These are phyloP conservation scores for Lamellibrachia luymesi DNA, from an alignment of 1,140 invertebrate genomes.

Conservation along the genomic window DNA sequence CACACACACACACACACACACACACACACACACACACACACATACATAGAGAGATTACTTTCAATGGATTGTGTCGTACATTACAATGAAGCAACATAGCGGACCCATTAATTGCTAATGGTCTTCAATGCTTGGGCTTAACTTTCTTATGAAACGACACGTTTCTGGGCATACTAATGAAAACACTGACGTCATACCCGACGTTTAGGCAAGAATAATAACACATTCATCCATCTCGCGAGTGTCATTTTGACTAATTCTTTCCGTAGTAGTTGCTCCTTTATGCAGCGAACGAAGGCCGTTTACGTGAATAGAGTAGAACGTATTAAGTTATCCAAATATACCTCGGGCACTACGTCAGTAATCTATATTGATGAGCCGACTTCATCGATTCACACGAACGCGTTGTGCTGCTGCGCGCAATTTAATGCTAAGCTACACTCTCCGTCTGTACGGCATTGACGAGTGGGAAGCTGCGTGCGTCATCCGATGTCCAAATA, in stretches of 20 bases:
- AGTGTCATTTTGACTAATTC: background rate
- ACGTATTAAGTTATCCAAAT: constrained; percentile 5
- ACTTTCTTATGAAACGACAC: background rate
- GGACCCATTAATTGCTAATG: background rate
- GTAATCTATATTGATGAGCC: background rate
- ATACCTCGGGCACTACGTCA: background rate
- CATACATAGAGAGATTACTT: background rate
- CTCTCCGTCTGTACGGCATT: too few species aligned
- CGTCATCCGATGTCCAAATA: background rate
- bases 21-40: too few species aligned
- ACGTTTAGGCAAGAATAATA: background rate
- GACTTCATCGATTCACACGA: background rate
- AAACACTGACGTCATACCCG: background rate
- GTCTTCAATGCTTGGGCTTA: too few species aligned
- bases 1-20: too few species aligned
- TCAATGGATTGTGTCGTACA: background rate
- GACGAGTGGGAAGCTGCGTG: background rate
- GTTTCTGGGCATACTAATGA: background rate
- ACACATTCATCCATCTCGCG: background rate
- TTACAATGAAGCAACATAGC: background rate
- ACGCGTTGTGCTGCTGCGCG: background rate
- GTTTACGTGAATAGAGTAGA: background rate
- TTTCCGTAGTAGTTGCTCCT: background rate
- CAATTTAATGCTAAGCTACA: background rate
- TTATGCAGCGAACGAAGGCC: background rate